These are phyloP conservation scores for Melanitta fusca DNA, from an alignment of 2,797 vertebrate genomes.

Conservation along the genomic window DNA sequence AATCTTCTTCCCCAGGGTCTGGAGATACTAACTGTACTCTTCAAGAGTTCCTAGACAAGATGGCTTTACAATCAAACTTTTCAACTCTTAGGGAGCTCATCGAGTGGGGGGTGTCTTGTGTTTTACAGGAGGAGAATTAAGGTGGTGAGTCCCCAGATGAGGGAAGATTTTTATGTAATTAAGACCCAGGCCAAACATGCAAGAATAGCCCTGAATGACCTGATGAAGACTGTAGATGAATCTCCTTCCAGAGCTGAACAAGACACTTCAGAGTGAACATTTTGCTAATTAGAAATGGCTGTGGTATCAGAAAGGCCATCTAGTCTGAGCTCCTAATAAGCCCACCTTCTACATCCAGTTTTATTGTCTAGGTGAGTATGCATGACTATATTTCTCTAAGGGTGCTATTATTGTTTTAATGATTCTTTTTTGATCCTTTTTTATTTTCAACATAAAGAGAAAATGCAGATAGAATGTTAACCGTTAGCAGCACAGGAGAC, in stretches of 20 bases:
- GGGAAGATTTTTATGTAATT: background rate
- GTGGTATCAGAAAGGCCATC: background rate
- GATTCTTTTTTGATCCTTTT: background rate
- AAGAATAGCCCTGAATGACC: background rate
- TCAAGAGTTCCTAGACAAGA: background rate
- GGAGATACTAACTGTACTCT: background rate
- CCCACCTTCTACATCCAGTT: background rate
- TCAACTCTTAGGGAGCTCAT: background rate
- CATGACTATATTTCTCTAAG: background rate
- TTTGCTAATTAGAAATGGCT: background rate
- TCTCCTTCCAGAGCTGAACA: background rate
- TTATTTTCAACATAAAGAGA: background rate
- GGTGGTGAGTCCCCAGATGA: background rate
- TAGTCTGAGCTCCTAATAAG: background rate
- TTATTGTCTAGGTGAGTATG: background rate
- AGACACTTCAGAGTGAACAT: background rate
- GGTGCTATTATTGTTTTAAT: background rate
- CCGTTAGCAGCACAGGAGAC: background rate
- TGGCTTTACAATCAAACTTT: background rate
- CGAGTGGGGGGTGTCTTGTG: accelerated
- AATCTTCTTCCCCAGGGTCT: background rate
- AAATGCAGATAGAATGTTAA: background rate
- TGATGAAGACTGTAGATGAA: background rate
- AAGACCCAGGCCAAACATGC: background rate
- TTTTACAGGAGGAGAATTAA: background rate